Conservation (phyloP, 2,797 vertebrate genomes). For the Sebastes itinus region DNA sequence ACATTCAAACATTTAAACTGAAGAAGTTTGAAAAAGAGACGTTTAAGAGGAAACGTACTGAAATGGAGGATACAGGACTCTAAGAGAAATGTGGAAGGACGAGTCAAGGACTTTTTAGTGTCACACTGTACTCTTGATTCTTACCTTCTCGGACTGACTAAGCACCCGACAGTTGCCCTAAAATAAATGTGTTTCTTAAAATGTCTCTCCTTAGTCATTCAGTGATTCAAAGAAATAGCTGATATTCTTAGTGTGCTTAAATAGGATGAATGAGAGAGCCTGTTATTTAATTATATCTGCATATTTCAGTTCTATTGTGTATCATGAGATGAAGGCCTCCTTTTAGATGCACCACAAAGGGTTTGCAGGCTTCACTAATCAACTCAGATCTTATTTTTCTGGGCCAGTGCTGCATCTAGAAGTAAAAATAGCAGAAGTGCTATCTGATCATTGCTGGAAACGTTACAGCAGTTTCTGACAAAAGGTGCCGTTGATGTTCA, state of each 20-base stretch:
- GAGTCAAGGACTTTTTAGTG: not conserved
- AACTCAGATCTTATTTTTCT: conserved; percentile 65
- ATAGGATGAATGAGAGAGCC: conserved; percentile 23
- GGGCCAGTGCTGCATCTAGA: conserved; percentile 61
- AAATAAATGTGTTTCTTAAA: conserved; percentile 72
- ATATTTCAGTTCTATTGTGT: conserved; percentile 50
- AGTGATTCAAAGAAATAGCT: conserved; percentile 12
- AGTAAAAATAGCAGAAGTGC: conserved; percentile 70
- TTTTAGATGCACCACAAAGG: conserved; percentile 62
- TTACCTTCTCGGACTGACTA: conserved; percentile 30
- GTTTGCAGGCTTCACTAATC: conserved; percentile 62
- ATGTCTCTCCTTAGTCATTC: conserved; percentile 31
- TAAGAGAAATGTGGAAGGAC: not conserved
- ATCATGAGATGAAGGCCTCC: conserved; percentile 51
- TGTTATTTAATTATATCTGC: conserved; percentile 49
- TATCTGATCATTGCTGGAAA: conserved; percentile 67
- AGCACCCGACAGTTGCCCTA: conserved; percentile 40
- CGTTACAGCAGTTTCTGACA: conserved; percentile 62
- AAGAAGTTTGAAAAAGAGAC: conserved; percentile 33
- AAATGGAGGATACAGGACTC: not conserved
- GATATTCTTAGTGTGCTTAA: conserved; percentile 27
- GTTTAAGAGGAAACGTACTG: conserved; percentile 2
- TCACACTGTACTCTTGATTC: conserved; percentile 6
- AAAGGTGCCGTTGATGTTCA: conserved; percentile 66
- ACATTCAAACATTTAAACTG: conserved; percentile 23